Evolutionary conservation across 2,113 vertebrate species (phyloP).

Genomic region (Microtus montanus): DNA sequence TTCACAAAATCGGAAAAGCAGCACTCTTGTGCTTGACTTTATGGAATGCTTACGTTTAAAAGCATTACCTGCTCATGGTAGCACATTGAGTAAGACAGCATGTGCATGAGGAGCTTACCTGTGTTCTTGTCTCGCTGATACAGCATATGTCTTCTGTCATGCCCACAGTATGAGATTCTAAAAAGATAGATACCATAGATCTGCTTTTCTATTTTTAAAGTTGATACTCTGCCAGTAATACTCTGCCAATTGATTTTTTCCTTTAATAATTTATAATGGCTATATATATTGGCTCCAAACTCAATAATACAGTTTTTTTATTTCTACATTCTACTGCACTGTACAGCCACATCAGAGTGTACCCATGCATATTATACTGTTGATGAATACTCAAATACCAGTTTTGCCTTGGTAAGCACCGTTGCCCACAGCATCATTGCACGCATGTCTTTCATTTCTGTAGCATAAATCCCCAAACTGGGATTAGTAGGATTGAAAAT

Average conservation of each 20-base stretch:
- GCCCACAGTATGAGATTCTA: neutral
- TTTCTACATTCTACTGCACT: neutral
- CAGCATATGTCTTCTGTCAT: neutral
- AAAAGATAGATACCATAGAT: neutral
- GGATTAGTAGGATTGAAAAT: neutral
- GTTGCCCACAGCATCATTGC: neutral
- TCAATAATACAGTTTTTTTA: neutral
- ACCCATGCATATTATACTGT: neutral
- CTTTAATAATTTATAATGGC: neutral
- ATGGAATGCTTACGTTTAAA: neutral
- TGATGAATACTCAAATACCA: neutral
- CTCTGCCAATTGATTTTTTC: constrained; percentile 5
- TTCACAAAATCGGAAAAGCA: neutral
- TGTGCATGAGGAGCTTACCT: neutral
- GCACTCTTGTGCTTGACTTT: neutral
- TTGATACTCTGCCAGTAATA: neutral
- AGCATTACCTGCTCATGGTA: neutral
- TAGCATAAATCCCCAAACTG: neutral
- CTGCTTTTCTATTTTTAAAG: constrained; percentile 1
- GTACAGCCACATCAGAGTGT: neutral
- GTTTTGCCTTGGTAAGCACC: neutral
- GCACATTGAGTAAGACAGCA: neutral
- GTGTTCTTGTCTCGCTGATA: neutral
- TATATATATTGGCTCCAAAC: neutral
- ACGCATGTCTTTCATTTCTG: neutral